Evolutionary conservation across 2,888 invertebrate genomes (phyloP).

Genomic region (Leptothorax acervorum): DNA sequence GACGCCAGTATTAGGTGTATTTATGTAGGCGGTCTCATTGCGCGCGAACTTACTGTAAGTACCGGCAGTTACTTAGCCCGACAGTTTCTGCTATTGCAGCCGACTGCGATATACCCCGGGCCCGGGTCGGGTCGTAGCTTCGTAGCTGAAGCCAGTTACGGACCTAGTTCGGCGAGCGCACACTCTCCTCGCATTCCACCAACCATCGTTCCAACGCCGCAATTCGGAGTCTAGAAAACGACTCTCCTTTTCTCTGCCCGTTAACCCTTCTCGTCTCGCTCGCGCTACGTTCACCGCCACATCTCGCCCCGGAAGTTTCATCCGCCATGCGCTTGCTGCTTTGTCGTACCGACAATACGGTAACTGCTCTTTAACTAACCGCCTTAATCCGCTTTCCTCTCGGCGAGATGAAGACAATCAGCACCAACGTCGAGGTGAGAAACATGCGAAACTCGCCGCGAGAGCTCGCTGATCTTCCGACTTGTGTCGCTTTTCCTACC

Average conservation of each 20-base stretch:
- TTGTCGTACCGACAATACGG: constrained; percentile 74
- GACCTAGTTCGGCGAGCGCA: constrained; percentile 62
- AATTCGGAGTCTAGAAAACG: constrained; percentile 67
- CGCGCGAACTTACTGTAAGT: constrained; percentile 84
- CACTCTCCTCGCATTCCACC: constrained; percentile 66
- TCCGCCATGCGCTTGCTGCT: constrained; percentile 65
- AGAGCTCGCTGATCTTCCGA: constrained; percentile 65
- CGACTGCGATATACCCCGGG: constrained; percentile 69
- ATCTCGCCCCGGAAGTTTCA: constrained; percentile 44
- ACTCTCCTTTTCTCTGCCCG: constrained; percentile 63
- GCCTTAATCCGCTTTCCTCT: constrained; percentile 80
- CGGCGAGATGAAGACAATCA: constrained; percentile 76
- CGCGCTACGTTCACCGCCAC: constrained; percentile 21
- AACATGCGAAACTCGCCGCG: constrained; percentile 56
- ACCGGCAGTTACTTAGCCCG: constrained; percentile 84
- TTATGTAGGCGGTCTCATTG: constrained; percentile 84
- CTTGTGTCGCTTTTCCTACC: constrained; percentile 50
- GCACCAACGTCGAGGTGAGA: constrained; percentile 50
- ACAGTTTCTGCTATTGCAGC: constrained; percentile 82
- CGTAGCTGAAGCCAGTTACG: constrained; percentile 75
- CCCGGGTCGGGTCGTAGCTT: constrained; percentile 61
- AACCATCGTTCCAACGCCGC: constrained; percentile 38
- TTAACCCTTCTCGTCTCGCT: constrained; percentile 58
- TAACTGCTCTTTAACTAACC: constrained; percentile 81
- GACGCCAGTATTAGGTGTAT: constrained; percentile 79